Conservation (phyloP, 2,888 invertebrate genomes). For the Julus scandinavius region DNA sequence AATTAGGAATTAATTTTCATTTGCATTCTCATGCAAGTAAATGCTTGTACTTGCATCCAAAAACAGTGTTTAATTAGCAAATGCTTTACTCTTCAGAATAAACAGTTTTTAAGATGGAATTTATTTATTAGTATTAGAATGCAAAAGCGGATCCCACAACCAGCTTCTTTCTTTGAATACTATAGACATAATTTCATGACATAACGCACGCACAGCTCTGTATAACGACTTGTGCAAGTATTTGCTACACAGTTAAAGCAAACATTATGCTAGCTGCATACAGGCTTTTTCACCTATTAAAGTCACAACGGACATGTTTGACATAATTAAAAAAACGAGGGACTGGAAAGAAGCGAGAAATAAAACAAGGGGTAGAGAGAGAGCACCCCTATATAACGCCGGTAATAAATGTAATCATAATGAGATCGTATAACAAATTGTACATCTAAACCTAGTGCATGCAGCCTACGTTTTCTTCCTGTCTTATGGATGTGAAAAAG, state of each 20-base stretch:
- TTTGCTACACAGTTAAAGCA: conserved; percentile 32
- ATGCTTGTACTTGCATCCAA: no score
- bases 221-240: neutral
- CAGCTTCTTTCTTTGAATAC: neutral
- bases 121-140: neutral
- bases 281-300: conserved; percentile 19
- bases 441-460: neutral
- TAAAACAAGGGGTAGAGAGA: conserved; percentile 30
- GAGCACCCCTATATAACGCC: conserved; percentile 11
- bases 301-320: conserved; percentile 54
- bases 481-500: conserved; percentile 27
- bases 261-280: neutral
- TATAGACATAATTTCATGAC: neutral
- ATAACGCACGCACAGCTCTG: neutral
- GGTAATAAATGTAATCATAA: conserved; percentile 53
- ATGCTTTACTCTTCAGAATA: neutral
- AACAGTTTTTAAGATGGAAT: neutral
- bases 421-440: conserved; percentile 39
- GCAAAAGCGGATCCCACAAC: neutral
- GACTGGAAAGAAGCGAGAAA: conserved; percentile 46
- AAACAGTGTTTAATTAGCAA: neutral
- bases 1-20: neutral
- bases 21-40: neutral
- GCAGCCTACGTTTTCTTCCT: neutral
- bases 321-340: conserved; percentile 55